Evolutionary conservation across 2,797 vertebrate species (phyloP).

Genomic region (Semaprochilodus insignis): DNA sequence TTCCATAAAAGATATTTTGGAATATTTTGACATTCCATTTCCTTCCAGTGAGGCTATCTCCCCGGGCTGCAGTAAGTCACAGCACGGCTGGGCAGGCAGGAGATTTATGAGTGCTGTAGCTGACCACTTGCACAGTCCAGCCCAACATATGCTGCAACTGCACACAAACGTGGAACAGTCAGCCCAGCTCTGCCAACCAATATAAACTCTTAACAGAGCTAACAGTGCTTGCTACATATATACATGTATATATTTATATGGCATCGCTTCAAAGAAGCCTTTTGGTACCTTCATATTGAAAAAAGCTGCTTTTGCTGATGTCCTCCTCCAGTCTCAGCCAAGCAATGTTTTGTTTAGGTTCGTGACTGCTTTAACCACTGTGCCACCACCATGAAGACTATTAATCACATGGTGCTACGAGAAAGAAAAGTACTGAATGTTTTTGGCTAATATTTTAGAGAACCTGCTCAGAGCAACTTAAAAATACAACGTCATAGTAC

Average conservation of each 20-base stretch:
- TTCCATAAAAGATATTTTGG: slow-evolving; percentile 59
- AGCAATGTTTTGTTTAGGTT: not conserved
- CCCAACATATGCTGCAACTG: slow-evolving; percentile 49
- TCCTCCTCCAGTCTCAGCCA: not conserved
- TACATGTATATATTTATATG: too few relatives aligned
- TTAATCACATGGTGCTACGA: not conserved
- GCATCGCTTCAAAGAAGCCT: too few relatives aligned
- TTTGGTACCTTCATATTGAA: too few relatives aligned
- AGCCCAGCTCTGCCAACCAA: slow-evolving; percentile 25
- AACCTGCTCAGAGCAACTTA: not conserved
- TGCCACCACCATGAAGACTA: not conserved
- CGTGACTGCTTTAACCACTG: not conserved
- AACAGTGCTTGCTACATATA: slow-evolving; percentile 18
- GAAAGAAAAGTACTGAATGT: not conserved
- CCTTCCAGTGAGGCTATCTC: slow-evolving; percentile 60
- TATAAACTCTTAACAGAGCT: slow-evolving; percentile 15
- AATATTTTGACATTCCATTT: slow-evolving; percentile 63
- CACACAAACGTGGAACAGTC: slow-evolving; percentile 32
- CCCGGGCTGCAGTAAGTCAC: slow-evolving; percentile 64
- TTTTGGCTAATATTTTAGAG: not conserved
- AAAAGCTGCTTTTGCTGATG: too few relatives aligned
- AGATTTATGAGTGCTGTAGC: slow-evolving; percentile 61
- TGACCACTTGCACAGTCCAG: slow-evolving; percentile 59
- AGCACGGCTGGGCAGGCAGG: slow-evolving; percentile 54
- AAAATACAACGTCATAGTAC: not conserved